These are phyloP conservation scores for Denticeps clupeoides DNA, from an alignment of 2,797 vertebrate genomes.

Conservation along the genomic window DNA sequence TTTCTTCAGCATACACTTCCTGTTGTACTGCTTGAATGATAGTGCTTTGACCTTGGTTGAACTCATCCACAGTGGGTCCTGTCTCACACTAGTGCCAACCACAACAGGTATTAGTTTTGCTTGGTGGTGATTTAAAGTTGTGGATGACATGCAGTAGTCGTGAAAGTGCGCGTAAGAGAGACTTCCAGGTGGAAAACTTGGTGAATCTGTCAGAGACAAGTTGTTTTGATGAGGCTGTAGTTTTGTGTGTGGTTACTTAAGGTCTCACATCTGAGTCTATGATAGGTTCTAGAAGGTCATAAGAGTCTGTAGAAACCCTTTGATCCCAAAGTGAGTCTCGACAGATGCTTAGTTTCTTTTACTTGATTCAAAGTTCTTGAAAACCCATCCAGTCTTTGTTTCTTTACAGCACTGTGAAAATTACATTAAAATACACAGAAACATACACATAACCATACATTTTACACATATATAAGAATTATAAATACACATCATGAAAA, in stretches of 20 bases:
- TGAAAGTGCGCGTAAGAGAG: background rate
- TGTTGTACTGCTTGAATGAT: constrained; percentile 19
- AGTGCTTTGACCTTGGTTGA: background rate
- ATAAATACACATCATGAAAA: no score
- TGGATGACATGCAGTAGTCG: background rate
- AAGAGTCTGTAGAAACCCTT: background rate
- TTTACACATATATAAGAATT: no score
- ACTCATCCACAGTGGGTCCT: constrained; percentile 1
- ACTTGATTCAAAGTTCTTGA: no score
- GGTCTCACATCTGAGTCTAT: constrained; percentile 14
- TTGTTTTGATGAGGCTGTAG: constrained; percentile 1
- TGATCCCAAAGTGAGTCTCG: no score
- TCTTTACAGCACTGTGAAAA: no score
- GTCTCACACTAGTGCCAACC: constrained; percentile 20
- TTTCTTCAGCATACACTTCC: constrained; percentile 14
- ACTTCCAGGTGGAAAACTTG: constrained; percentile 22
- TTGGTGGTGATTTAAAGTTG: background rate
- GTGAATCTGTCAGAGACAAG: constrained; percentile 12
- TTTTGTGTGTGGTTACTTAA: constrained; percentile 18
- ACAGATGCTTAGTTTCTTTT: no score
- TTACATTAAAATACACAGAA: no score
- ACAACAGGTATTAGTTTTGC: background rate
- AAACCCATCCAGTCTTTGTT: no score
- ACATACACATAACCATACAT: no score
- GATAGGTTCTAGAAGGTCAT: constrained; percentile 8